Base-by-base conservation (phyloP, 2,113 vertebrate species). In the Myiozetetes cayanensis region DNA sequence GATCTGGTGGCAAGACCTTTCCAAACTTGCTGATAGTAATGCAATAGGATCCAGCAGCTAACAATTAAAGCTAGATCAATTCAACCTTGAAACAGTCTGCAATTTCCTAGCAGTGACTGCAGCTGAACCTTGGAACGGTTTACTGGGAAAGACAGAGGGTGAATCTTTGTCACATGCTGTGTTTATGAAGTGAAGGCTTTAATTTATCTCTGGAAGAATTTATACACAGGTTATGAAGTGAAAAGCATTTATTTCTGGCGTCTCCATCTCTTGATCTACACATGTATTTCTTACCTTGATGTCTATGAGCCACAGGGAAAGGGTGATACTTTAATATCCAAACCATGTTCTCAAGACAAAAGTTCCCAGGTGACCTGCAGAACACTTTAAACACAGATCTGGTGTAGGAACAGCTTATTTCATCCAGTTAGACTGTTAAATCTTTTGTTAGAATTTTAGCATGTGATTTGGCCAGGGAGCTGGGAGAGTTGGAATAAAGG, bases 41-140 rank as follows among this genome's bases (percentile, higher is more conserved):
- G 52, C 84, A 97, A 97, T 93, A 93, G 70, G 89, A 97, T 96
- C 91, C 77, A 81, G 43, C 49, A 80, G 86, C 80, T 72, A 93
- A 75, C 86, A 95, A 81, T 92, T 86, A 93, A 86, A 92, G 86
- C 56, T 39, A 41, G 65, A 93, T 72, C 86, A 87, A 89, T 85
- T 91, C 91, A 94, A 94, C 93, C 95, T 96, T 94, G 89, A 96
- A 95, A 84, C 23, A 68, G 20, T 4, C 84, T 84, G 89, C 73
- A 91, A 72, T 90, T 89, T 92, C 93, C 84, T 61, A 95, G 73
- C 93, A 94, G 43, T 22, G 56, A 71, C 47, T 92, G 80, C 70
- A 87, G 65, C 50, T 56, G 73, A 95, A 90, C 47, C 76, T 87
- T 68, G 65, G 66, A 89, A 89, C 46, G 19, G 21, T 47, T 71